Conservation (phyloP, 2,888 invertebrate genomes). For the Dermolepida albohirtum region DNA sequence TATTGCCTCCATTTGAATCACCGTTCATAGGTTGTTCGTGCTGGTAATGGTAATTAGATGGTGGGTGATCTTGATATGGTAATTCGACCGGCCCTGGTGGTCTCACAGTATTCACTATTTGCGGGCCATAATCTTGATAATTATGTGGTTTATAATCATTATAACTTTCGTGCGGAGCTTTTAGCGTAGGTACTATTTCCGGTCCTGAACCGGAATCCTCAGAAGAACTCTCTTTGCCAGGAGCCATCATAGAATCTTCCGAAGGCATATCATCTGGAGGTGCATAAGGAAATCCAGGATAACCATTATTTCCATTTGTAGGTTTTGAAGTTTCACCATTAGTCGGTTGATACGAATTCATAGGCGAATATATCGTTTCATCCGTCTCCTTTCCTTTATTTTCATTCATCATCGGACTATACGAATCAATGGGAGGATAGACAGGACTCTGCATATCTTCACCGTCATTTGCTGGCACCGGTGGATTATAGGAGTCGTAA, state of each 20-base stretch:
- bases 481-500: slow-evolving; percentile 59
- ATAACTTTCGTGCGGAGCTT: slow-evolving; percentile 5
- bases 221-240: slow-evolving; percentile 2
- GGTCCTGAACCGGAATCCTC: slow-evolving; percentile 4
- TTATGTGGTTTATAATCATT: slow-evolving; percentile 24
- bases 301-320: slow-evolving; percentile 12
- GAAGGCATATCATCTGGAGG: slow-evolving; percentile 42
- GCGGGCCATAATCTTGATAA: slow-evolving; percentile 42
- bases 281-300: slow-evolving; percentile 41
- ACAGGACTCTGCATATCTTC: background rate
- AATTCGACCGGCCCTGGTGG: slow-evolving; percentile 44
- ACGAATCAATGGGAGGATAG: slow-evolving; percentile 37
- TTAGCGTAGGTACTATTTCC: slow-evolving; percentile 12
- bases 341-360: slow-evolving; percentile 39
- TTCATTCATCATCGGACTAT: slow-evolving; percentile 39
- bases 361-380: slow-evolving; percentile 11
- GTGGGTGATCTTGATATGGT: slow-evolving; percentile 46
- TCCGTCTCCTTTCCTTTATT: slow-evolving; percentile 27
- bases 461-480: slow-evolving; percentile 32
- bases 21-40: slow-evolving; percentile 36
- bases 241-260: slow-evolving; percentile 26
- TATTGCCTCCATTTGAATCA: background rate
- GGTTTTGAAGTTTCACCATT: slow-evolving; percentile 24
- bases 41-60: slow-evolving; percentile 40
- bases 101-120: slow-evolving; percentile 44